These are phyloP conservation scores for Pampusana beccarii DNA, from an alignment of 2,113 vertebrate genomes.

Conservation along the genomic window DNA sequence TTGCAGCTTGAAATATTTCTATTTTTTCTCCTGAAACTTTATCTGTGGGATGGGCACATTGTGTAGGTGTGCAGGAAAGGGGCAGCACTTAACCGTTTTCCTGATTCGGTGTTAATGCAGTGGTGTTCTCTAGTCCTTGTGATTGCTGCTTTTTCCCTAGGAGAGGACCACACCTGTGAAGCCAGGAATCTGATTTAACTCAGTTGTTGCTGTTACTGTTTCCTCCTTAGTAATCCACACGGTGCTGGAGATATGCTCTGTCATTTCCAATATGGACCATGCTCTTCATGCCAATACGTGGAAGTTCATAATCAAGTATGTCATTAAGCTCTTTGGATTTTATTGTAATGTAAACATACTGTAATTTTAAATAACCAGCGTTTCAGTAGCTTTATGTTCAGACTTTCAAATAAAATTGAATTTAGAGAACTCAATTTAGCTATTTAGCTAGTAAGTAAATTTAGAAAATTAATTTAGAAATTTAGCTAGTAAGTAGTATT, in stretches of 20 bases:
- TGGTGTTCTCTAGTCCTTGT: neutral
- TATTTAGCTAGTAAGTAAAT: neutral
- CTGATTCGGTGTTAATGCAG: fast-evolving
- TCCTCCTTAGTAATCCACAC: conserved; percentile 87
- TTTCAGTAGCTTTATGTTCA: neutral
- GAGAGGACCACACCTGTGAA: neutral
- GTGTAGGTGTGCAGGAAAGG: neutral
- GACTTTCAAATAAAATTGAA: neutral
- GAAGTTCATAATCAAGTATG: conserved; percentile 97
- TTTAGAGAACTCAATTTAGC: neutral
- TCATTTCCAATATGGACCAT: conserved; percentile 92
- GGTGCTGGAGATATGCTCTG: conserved; percentile 89
- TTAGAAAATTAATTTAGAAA: neutral
- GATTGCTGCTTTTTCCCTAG: neutral
- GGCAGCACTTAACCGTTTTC: neutral
- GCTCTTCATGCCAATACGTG: conserved; percentile 96
- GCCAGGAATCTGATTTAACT: neutral
- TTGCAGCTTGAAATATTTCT: neutral
- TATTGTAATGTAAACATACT: neutral
- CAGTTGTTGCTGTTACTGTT: neutral
- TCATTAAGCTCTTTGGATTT: neutral
- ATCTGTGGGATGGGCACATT: neutral
- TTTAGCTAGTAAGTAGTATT: neutral
- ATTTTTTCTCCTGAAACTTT: neutral
- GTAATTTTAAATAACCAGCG: neutral